These are phyloP conservation scores for Ophthalmolycus amberensis DNA, from an alignment of 2,113 vertebrate genomes.

Conservation along the genomic window DNA sequence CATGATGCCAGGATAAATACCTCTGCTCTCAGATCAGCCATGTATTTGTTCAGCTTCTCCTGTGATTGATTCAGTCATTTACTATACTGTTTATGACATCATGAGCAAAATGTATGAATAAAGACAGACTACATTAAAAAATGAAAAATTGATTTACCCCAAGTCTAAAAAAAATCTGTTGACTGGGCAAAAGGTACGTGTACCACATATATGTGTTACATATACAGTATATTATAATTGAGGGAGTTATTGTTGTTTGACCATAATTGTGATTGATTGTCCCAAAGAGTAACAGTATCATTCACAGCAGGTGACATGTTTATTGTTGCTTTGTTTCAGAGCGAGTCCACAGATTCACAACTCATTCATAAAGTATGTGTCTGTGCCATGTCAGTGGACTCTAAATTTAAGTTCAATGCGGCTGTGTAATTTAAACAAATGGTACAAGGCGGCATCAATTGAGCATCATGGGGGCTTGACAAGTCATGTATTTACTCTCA, in stretches of 20 bases:
- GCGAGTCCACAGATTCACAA: constrained; percentile 45
- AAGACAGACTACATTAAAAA: neutral
- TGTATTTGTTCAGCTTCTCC: neutral
- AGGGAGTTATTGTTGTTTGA: constrained; percentile 15
- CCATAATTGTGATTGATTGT: constrained; percentile 41
- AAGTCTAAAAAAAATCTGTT: neutral
- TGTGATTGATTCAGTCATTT: constrained; percentile 6
- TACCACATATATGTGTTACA: neutral
- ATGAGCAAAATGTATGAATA: neutral
- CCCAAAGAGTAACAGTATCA: constrained; percentile 21
- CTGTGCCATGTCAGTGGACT: constrained; percentile 32
- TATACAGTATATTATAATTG: neutral
- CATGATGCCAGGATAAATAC: constrained; percentile 3
- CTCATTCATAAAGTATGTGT: constrained; percentile 67
- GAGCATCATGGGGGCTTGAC: constrained; percentile 51
- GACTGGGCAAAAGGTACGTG: neutral
- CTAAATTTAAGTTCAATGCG: constrained; percentile 33
- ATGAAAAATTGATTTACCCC: neutral
- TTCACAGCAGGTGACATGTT: constrained; percentile 35
- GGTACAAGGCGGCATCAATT: constrained; percentile 28
- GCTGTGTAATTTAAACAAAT: constrained; percentile 63
- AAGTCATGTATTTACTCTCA: constrained; percentile 60
- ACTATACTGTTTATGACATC: neutral
- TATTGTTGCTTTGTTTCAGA: constrained; percentile 46
- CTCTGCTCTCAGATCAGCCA: constrained; percentile 3